These are phyloP conservation scores for Euschistus heros DNA, from an alignment of 1,140 invertebrate species.

Conservation along the genomic window DNA sequence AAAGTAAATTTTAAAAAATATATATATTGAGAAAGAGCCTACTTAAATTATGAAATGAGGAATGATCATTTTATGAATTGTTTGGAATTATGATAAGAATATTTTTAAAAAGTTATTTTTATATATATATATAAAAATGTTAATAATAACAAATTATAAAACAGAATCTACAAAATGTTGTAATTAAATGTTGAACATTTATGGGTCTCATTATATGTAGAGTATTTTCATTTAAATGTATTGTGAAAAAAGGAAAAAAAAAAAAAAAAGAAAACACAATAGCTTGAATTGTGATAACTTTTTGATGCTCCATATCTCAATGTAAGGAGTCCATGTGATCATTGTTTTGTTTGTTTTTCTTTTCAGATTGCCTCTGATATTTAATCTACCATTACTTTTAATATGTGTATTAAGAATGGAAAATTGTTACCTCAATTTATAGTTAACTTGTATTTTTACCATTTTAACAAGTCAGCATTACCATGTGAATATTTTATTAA, in stretches of 20 bases:
- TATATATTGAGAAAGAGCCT: conserved; percentile 9
- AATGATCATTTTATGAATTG: neutral
- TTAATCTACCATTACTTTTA: conserved; percentile 25
- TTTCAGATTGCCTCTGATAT: conserved; percentile 19
- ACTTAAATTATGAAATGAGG: conserved; percentile 16
- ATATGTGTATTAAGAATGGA: conserved; percentile 28
- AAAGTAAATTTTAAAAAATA: neutral
- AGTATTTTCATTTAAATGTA: conserved; percentile 8
- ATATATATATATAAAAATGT: conserved; percentile 21
- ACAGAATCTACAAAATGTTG: no score
- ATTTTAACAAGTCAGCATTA: conserved; percentile 29
- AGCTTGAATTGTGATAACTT: conserved; percentile 15
- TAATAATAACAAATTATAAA: conserved; percentile 10
- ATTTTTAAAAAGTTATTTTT: conserved; percentile 21
- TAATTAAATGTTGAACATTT: conserved; percentile 18
- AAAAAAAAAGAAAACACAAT: conserved; percentile 16
- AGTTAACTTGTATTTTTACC: conserved; percentile 29
- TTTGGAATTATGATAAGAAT: conserved; percentile 9
- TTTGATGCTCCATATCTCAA: conserved; percentile 10
- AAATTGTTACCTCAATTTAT: conserved; percentile 30
- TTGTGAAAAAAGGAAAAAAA: conserved; percentile 1
- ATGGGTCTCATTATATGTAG: conserved; percentile 9
- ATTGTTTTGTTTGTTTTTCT: conserved; percentile 25
- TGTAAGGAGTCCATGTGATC: conserved; percentile 19
- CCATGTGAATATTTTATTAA: conserved; percentile 27